Percentiles rank a stretch among this genome's conserved stretches.
phyloP scores from a whole-genome alignment of 1,140 invertebrate species.

The Spodoptera frugiperda region DNA sequence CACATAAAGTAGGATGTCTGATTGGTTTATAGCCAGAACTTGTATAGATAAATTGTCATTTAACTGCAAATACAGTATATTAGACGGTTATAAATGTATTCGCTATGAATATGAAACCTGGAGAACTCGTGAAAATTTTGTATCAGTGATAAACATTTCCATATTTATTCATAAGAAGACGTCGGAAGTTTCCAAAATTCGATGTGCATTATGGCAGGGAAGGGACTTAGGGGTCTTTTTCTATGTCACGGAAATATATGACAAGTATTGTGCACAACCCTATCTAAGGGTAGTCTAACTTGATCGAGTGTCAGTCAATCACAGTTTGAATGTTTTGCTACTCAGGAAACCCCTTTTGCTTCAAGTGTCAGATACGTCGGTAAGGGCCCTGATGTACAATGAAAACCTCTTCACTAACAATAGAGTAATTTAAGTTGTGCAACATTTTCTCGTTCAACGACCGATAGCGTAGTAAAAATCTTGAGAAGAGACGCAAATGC shows the following conservation, averaged over 20 bases:
- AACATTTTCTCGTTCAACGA: conserved; percentile 1
- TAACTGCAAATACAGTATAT: no score
- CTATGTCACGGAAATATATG: conserved; percentile 4
- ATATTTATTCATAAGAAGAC: background rate
- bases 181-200: background rate
- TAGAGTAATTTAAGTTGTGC: background rate
- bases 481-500: background rate
- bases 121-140: no score
- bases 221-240: background rate
- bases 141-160: background rate
- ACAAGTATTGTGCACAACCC: conserved; percentile 4
- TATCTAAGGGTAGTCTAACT: background rate
- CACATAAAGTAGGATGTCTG: conserved; percentile 1
- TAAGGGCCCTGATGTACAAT: background rate
- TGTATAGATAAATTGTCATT: conserved; percentile 4
- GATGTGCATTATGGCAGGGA: background rate
- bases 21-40: conserved; percentile 22
- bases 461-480: background rate
- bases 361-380: conserved; percentile 13
- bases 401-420: conserved; percentile 22
- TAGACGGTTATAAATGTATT: no score
- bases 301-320: background rate
- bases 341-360: background rate
- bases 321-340: background rate
- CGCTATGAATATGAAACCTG: no score